These are phyloP conservation scores for Mesoligia furuncula DNA, from an alignment of 2,888 invertebrate genomes.

Conservation along the genomic window DNA sequence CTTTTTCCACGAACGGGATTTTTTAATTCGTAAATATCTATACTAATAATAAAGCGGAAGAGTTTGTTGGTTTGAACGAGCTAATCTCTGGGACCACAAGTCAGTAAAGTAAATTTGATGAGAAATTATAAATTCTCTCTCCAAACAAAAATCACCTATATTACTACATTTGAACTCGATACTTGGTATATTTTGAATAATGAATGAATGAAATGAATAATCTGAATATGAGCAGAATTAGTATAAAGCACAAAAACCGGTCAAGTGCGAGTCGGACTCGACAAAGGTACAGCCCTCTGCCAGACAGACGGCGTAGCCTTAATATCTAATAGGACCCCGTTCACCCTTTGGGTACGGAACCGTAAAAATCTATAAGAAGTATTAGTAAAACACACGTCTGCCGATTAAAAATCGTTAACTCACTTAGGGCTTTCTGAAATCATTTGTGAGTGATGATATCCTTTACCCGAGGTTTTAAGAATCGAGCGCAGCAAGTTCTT, in stretches of 20 bases:
- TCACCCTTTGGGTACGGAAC: background rate
- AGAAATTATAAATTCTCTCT: background rate
- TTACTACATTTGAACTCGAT: background rate
- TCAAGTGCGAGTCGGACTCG: background rate
- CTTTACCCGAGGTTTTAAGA: conserved; percentile 6
- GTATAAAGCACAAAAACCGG: too few relatives aligned
- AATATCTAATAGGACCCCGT: background rate
- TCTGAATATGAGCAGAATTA: background rate
- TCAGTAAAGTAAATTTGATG: background rate
- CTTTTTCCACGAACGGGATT: background rate
- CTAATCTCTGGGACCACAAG: background rate
- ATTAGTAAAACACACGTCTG: too few relatives aligned
- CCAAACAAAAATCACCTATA: too few relatives aligned
- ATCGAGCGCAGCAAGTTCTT: background rate
- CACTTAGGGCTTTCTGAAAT: background rate
- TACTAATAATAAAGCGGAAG: background rate
- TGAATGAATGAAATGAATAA: too few relatives aligned
- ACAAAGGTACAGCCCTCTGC: background rate
- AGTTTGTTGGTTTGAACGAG: background rate
- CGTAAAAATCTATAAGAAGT: background rate
- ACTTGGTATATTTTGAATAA: background rate
- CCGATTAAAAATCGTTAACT: background rate
- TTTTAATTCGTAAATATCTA: background rate
- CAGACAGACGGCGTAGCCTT: background rate
- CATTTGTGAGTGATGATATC: conserved; percentile 4